Percentiles rank a stretch among this genome's conserved stretches.
phyloP scores from a whole-genome alignment of 2,113 vertebrate species.

The Scomber scombrus region DNA sequence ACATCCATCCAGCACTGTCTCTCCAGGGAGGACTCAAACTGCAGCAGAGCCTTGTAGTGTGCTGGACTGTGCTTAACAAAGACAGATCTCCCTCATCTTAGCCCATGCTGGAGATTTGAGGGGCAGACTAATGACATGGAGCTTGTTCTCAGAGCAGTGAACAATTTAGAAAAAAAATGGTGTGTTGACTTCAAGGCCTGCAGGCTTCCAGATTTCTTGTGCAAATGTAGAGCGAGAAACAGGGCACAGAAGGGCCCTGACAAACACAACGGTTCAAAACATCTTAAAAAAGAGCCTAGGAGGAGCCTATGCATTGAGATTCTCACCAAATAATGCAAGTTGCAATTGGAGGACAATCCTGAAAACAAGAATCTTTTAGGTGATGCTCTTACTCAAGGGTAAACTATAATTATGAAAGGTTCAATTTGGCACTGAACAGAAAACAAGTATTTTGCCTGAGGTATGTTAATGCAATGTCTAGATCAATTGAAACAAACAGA shows the following conservation, averaged over 20 bases:
- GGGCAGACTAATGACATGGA: slow-evolving; percentile 63
- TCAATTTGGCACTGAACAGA: slow-evolving; percentile 56
- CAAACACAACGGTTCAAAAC: slow-evolving; percentile 25
- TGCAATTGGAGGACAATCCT: neutral
- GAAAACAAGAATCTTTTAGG: slow-evolving; percentile 38
- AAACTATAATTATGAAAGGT: slow-evolving; percentile 60
- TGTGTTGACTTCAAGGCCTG: slow-evolving; percentile 58
- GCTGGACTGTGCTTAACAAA: slow-evolving; percentile 57
- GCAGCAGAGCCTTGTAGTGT: slow-evolving; percentile 56
- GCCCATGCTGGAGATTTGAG: slow-evolving; percentile 52
- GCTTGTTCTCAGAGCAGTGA: slow-evolving; percentile 56
- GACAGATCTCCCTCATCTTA: slow-evolving; percentile 64
- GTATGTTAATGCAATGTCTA: slow-evolving; percentile 46
- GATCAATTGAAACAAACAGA: slow-evolving; percentile 57
- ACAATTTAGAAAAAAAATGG: slow-evolving; percentile 35
- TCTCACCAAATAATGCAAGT: slow-evolving; percentile 36
- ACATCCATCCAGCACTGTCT: slow-evolving; percentile 51
- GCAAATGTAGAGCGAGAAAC: slow-evolving; percentile 34
- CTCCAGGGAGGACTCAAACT: slow-evolving; percentile 55
- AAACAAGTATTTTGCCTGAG: slow-evolving; percentile 60
- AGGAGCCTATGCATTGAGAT: slow-evolving; percentile 11
- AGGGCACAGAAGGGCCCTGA: neutral
- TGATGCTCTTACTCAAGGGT: slow-evolving; percentile 40
- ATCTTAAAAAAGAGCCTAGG: slow-evolving; percentile 4
- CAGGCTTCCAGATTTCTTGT: slow-evolving; percentile 48